Base-by-base conservation (phyloP, 2,797 vertebrate genomes). In the Cheirogaleus major region DNA sequence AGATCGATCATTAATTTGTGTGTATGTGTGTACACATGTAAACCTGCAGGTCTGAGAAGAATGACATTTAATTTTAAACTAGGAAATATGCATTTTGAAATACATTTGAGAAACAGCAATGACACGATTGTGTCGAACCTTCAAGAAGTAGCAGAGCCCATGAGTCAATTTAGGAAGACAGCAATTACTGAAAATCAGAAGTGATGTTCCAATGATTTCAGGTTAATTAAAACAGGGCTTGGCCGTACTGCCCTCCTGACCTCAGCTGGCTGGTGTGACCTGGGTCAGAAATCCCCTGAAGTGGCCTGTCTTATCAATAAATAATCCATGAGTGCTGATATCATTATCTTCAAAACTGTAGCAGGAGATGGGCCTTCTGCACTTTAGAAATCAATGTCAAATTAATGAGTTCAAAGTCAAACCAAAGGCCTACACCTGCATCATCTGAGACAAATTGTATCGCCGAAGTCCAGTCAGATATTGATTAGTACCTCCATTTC, bases 171-270 rank as follows among this genome's bases (percentile, higher is more conserved):
- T 78, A 72, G 90, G 41, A 50, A 23, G 90, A 96, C 30, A 27
- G 70, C 59, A 91, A 78, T 96, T 90, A 0, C 25, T 59, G 25
- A 80, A 95, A 96, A 91, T 82, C 91, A n/a, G n/a, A 93, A 96
- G 97, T 35, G 63, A 72, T 8, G 50, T 45, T 95, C 95, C 81
- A n/a, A 72, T 61, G 93, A 88, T 85, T 30, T 94, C 22, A 45
- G 93, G 85, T 96, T 98, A 97, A 98, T 93, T 92, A 93, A 93
- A 94, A 69, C 78, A 96, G 61, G 92, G 91, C 95, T 92, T 81
- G 96, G 96, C 96, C 92, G 89, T 59, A 9, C 0, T 25, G 80
- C 95, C 85, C 95, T 86, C 1, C 48, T 22, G 41, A 59, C 89
- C 97, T 95, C 96, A 9, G 65, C 15, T 84, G 0, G 0, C 92